Percentiles rank a stretch among this genome's conserved stretches.
phyloP scores from a whole-genome alignment of 2,113 vertebrate genomes.

The Cygnus buccinator region DNA sequence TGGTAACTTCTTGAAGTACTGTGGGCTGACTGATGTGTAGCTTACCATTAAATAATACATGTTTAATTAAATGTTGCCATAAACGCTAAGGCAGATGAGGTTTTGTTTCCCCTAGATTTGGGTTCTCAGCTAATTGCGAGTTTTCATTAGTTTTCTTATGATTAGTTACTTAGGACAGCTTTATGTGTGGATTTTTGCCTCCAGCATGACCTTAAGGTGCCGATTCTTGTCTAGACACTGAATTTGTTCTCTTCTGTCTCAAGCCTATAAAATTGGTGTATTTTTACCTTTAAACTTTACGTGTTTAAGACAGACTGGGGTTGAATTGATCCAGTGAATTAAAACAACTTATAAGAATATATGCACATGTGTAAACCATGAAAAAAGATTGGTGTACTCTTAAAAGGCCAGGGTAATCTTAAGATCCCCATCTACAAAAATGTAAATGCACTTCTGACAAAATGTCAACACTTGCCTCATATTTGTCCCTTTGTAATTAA shows the following conservation, averaged over 20 bases:
- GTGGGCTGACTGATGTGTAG: neutral
- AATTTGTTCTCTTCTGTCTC: neutral
- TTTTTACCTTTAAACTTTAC: neutral
- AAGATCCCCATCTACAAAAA: neutral
- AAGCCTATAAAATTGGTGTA: neutral
- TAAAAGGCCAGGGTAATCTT: neutral
- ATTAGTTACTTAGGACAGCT: neutral
- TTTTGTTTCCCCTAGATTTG: neutral
- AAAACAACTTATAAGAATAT: neutral
- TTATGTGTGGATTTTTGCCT: neutral
- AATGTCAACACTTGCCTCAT: neutral
- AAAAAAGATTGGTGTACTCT: neutral
- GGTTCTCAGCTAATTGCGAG: neutral
- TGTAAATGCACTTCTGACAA: neutral
- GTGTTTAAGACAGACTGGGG: neutral
- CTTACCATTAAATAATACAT: neutral
- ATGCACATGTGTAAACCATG: neutral
- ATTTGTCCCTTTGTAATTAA: neutral
- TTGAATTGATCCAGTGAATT: neutral
- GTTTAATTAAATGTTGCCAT: neutral
- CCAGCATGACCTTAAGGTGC: neutral
- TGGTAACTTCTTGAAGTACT: neutral
- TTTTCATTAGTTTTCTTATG: neutral
- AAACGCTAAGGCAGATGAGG: neutral
- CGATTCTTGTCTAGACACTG: neutral